A percentile compares a stretch with the other conserved stretches of the same genome.
These are phyloP conservation scores for Adelphocoris suturalis DNA, from an alignment of 2,888 invertebrate species.

Conservation along the genomic window DNA sequence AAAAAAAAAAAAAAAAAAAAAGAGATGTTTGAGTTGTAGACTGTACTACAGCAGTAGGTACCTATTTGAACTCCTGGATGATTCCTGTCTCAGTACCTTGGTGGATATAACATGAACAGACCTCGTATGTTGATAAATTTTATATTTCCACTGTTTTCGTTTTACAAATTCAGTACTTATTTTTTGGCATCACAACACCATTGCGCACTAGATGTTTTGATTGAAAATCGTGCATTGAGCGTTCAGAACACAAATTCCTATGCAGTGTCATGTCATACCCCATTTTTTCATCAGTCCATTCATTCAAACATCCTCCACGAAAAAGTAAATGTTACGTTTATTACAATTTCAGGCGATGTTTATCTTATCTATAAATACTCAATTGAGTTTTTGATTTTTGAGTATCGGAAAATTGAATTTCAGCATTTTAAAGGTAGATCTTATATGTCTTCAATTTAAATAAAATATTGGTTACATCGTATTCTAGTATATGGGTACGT, in stretches of 20 bases:
- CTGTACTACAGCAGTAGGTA: not conserved
- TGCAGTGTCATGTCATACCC: not conserved
- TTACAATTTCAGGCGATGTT: too few relatives aligned
- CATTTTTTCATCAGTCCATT: not conserved
- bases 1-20: too few relatives aligned
- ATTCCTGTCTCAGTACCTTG: not conserved
- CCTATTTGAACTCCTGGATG: not conserved
- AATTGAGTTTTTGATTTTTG: too few relatives aligned
- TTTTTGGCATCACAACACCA: constrained; percentile 1
- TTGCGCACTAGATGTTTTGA: not conserved
- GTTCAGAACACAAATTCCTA: not conserved
- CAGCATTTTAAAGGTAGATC: too few relatives aligned
- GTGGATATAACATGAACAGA: constrained; percentile 22
- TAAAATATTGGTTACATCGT: too few relatives aligned
- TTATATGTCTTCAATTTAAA: too few relatives aligned
- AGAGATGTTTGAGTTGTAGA: not conserved
- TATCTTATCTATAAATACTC: too few relatives aligned
- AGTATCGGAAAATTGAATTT: too few relatives aligned
- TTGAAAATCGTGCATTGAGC: not conserved
- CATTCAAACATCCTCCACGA: not conserved
- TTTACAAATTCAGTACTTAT: not conserved
- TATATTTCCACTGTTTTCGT: constrained; percentile 32
- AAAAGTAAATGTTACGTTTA: too few relatives aligned
- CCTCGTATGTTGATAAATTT: constrained; percentile 28
- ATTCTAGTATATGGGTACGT: too few relatives aligned